Evolutionary conservation across 2,113 vertebrate species (phyloP).

Genomic region (Oryzias woworae): DNA sequence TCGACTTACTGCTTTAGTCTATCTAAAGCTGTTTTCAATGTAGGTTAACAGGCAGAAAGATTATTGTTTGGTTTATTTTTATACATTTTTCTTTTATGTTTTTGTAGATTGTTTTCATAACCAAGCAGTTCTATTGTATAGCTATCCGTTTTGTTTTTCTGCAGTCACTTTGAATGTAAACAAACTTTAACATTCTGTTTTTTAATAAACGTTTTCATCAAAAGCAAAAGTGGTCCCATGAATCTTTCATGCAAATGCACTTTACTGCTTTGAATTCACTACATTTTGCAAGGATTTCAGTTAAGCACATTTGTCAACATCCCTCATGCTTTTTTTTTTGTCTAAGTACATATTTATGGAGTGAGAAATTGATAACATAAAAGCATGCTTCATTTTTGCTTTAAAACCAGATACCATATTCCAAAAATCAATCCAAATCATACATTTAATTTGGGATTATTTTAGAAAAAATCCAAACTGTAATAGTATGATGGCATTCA

Average conservation of each 20-base stretch:
- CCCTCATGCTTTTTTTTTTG: no score
- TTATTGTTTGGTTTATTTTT: constrained; percentile 50
- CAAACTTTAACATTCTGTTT: constrained; percentile 71
- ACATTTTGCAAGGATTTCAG: constrained; percentile 21
- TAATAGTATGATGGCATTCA: not conserved
- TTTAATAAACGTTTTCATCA: constrained; percentile 81
- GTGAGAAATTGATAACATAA: no score
- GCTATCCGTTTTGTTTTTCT: constrained; percentile 38
- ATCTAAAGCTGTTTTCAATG: constrained; percentile 35
- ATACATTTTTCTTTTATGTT: constrained; percentile 14
- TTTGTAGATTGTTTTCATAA: constrained; percentile 53
- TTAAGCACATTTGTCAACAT: not conserved
- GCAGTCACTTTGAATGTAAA: constrained; percentile 70
- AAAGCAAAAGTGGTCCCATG: constrained; percentile 75
- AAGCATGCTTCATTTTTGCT: no score
- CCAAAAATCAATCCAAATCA: no score
- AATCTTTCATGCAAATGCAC: constrained; percentile 77
- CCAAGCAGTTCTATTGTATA: constrained; percentile 57
- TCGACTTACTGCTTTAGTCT: constrained; percentile 32
- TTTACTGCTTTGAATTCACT: constrained; percentile 36
- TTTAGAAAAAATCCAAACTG: no score
- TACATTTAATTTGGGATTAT: no score
- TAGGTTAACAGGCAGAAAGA: constrained; percentile 33
- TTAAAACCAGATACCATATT: no score
- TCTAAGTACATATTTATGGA: no score